phyloP scores from a whole-genome alignment of 2,888 invertebrate species.

The Ecdyonurus torrentis region DNA sequence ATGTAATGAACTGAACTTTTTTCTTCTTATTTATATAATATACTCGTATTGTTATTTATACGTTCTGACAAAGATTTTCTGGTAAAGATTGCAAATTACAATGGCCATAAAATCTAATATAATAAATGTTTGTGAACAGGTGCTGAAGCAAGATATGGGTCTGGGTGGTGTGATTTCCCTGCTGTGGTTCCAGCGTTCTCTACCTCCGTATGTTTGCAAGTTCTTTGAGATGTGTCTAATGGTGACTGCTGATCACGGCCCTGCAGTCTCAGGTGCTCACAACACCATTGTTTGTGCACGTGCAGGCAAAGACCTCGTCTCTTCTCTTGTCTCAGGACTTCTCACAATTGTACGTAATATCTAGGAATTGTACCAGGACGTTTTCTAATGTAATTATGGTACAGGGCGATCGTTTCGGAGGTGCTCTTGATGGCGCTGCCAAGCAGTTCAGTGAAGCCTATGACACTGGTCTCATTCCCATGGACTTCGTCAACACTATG shows the following conservation, averaged over 20 bases:
- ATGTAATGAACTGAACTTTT: too few relatives aligned
- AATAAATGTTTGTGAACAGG: too few relatives aligned
- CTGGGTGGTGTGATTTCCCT: conserved; percentile 95
- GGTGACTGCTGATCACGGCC: conserved; percentile 97
- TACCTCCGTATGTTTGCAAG: conserved; percentile 86
- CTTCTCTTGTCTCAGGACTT: conserved; percentile 87
- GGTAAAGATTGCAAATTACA: too few relatives aligned
- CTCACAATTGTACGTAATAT: conserved; percentile 76
- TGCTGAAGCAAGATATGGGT: conserved; percentile 87
- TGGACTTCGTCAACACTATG: conserved; percentile 98
- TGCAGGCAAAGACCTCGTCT: conserved; percentile 94
- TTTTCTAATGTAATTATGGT: too few relatives aligned
- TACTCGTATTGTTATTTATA: too few relatives aligned
- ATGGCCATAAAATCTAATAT: too few relatives aligned
- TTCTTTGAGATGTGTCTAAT: conserved; percentile 99
- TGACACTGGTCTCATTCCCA: conserved; percentile 84
- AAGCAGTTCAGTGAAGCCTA: conserved; percentile 93
- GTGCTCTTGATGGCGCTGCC: conserved; percentile 96
- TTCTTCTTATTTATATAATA: too few relatives aligned
- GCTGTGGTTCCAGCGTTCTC: conserved; percentile 95
- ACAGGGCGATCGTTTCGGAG: conserved; percentile 95
- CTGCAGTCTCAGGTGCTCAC: conserved; percentile 96
- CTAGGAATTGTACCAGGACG: neutral
- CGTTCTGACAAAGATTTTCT: too few relatives aligned
- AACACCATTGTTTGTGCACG: conserved; percentile 96